Evolutionary conservation across 2,888 invertebrate genomes (phyloP).

Genomic region (Nephrotoma flavescens): DNA sequence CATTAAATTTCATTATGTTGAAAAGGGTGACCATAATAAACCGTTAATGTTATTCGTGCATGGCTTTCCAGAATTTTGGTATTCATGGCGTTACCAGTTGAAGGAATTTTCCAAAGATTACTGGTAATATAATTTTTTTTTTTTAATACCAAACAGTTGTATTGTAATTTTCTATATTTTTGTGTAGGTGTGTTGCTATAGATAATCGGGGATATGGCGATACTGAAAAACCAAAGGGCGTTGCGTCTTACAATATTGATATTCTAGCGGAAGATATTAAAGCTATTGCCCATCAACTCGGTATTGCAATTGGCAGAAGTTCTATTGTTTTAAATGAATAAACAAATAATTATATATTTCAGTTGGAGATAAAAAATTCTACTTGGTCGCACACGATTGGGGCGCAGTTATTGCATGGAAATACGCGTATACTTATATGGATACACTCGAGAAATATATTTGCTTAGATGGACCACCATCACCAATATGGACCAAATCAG

Average conservation of each 20-base stretch:
- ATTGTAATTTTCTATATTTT: constrained; percentile 13
- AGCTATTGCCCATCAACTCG: constrained; percentile 39
- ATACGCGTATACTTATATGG: constrained; percentile 38
- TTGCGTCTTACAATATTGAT: constrained; percentile 35
- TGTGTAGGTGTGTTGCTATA: constrained; percentile 45
- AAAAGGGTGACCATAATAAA: constrained; percentile 44
- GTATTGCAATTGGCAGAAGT: constrained; percentile 19
- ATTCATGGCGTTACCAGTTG: constrained; percentile 57
- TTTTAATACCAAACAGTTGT: background rate
- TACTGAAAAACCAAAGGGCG: constrained; percentile 44
- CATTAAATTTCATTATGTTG: constrained; percentile 50
- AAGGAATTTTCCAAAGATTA: constrained; percentile 45
- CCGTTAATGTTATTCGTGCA: constrained; percentile 56
- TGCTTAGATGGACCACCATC: constrained; percentile 39
- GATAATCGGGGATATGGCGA: constrained; percentile 57
- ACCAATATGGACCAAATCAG: constrained; percentile 30
- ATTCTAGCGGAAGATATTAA: constrained; percentile 42
- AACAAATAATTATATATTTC: background rate
- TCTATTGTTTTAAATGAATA: background rate
- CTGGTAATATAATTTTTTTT: constrained; percentile 31
- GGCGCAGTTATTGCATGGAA: constrained; percentile 44
- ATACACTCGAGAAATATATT: constrained; percentile 38
- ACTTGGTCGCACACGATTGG: constrained; percentile 53
- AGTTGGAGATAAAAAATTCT: constrained; percentile 37
- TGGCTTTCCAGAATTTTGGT: constrained; percentile 69